These are phyloP conservation scores for Scaptodrosophila latifasciaeformis DNA, from an alignment of 2,888 invertebrate genomes.

Conservation along the genomic window DNA sequence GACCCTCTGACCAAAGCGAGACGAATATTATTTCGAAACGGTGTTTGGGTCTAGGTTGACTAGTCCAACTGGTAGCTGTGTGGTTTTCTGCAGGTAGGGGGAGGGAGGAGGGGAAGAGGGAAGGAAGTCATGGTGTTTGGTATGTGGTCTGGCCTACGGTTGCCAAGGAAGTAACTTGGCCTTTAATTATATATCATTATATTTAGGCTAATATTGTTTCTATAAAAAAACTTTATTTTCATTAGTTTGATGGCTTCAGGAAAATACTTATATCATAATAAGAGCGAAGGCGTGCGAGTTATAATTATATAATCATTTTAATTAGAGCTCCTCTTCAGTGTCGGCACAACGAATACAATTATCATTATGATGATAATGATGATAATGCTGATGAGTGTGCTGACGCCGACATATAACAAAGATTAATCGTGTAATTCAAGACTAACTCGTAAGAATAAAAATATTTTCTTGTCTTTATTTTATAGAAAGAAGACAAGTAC, in stretches of 20 bases:
- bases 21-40: too few species aligned
- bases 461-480: not conserved
- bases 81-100: too few species aligned
- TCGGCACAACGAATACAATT: conserved; percentile 19
- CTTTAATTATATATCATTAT: conserved; percentile 40
- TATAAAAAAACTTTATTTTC: conserved; percentile 46
- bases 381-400: not conserved
- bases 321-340: conserved; percentile 48
- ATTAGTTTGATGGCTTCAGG: conserved; percentile 47
- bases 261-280: conserved; percentile 27
- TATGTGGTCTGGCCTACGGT: not conserved
- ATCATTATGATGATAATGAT: not conserved
- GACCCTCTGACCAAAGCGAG: too few species aligned
- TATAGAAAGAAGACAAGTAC: conserved; percentile 15
- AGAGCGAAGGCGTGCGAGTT: conserved; percentile 16
- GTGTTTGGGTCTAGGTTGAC: too few species aligned
- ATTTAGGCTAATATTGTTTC: conserved; percentile 45
- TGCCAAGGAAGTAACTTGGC: conserved; percentile 2
- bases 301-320: conserved; percentile 64
- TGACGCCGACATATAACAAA: conserved; percentile 29
- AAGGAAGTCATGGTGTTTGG: not conserved
- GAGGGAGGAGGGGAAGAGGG: not conserved
- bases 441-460: too few species aligned
- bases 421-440: conserved; percentile 52
- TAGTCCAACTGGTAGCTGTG: too few species aligned